Evolutionary conservation across 2,113 vertebrate genomes (phyloP).

Genomic region (Pachypanchax playfairii): DNA sequence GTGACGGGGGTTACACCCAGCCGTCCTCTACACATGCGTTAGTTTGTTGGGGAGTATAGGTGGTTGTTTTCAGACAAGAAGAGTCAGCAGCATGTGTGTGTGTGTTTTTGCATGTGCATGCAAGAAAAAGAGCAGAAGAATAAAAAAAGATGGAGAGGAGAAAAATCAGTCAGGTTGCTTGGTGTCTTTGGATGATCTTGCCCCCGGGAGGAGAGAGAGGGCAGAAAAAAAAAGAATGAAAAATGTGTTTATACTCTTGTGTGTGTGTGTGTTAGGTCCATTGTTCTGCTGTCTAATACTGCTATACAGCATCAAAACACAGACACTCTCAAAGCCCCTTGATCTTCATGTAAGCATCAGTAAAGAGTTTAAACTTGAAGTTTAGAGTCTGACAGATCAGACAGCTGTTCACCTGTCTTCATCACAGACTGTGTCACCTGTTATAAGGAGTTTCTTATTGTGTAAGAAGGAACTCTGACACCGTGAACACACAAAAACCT

Average conservation of each 20-base stretch:
- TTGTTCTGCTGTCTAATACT: slow-evolving; percentile 55
- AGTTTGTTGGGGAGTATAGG: slow-evolving; percentile 52
- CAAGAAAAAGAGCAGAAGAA: slow-evolving; percentile 33
- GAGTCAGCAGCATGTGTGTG: slow-evolving; percentile 34
- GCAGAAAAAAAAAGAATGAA: slow-evolving; percentile 40
- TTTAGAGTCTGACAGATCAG: slow-evolving; percentile 32
- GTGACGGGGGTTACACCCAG: slow-evolving; percentile 68
- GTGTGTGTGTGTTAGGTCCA: slow-evolving; percentile 17
- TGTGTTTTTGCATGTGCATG: slow-evolving; percentile 24
- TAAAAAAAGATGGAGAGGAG: background rate
- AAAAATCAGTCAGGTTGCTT: slow-evolving; percentile 53
- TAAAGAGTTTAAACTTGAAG: slow-evolving; percentile 44
- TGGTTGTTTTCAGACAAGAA: slow-evolving; percentile 46
- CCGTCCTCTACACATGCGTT: slow-evolving; percentile 50
- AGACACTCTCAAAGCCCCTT: slow-evolving; percentile 25
- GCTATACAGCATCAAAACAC: slow-evolving; percentile 23
- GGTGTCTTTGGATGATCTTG: slow-evolving; percentile 74
- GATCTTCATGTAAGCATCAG: slow-evolving; percentile 47
- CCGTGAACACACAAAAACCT: slow-evolving; percentile 19
- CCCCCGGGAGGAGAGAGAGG: slow-evolving; percentile 68
- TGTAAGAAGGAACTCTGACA: slow-evolving; percentile 18
- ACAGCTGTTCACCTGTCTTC: slow-evolving; percentile 50
- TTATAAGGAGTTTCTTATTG: background rate
- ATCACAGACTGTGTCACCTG: slow-evolving; percentile 30
- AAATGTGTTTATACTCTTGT: slow-evolving; percentile 29